Evolutionary conservation across 2,797 vertebrate genomes (phyloP).

Genomic region (Girardinus metallicus): DNA sequence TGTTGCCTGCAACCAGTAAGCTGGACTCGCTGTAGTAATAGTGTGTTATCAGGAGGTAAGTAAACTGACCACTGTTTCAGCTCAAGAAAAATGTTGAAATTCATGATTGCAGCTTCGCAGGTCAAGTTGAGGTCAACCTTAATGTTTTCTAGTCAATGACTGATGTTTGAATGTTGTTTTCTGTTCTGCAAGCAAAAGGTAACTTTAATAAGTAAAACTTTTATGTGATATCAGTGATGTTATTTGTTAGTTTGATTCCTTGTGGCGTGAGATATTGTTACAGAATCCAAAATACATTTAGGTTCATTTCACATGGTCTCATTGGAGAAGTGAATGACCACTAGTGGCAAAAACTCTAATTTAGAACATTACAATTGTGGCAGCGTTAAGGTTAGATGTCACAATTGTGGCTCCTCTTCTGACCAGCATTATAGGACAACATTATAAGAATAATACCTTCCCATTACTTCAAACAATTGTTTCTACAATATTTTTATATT

Average conservation of each 20-base stretch:
- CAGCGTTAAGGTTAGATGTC: neutral
- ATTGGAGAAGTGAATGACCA: no score
- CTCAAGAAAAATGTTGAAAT: conserved; percentile 29
- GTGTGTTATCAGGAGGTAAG: conserved; percentile 33
- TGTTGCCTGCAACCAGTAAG: conserved; percentile 6
- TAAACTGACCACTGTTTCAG: conserved; percentile 49
- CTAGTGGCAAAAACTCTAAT: no score
- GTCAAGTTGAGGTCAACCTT: conserved; percentile 36
- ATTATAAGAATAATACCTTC: neutral
- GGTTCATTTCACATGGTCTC: neutral
- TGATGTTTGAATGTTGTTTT: neutral
- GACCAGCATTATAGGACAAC: neutral
- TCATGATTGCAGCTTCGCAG: conserved; percentile 8
- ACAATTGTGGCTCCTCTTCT: neutral
- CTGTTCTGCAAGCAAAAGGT: neutral
- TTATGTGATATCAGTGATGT: neutral
- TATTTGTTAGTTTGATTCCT: neutral
- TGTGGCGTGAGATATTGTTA: neutral
- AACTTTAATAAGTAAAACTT: neutral
- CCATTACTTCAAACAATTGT: neutral
- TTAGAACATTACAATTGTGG: neutral
- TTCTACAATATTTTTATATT: neutral
- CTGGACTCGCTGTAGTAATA: conserved; percentile 12
- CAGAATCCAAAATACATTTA: neutral
- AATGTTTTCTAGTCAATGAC: neutral